A percentile compares a stretch with the other conserved stretches of the same genome.
Conservation (phyloP, 2,797 vertebrate species). For the Neosalanx taihuensis region DNA sequence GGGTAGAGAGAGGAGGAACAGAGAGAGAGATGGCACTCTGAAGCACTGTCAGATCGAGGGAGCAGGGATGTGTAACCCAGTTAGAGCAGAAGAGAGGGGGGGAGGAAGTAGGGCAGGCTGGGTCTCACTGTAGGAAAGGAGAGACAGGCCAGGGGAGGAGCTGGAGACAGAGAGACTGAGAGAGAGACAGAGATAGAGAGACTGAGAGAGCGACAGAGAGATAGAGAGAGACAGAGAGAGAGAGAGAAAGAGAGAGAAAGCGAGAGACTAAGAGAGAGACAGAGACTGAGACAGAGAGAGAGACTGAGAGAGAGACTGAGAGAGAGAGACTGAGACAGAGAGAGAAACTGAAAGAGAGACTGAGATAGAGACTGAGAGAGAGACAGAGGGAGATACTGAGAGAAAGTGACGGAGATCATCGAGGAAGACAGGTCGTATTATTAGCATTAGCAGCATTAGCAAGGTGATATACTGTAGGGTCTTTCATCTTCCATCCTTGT, state of each 20-base stretch:
- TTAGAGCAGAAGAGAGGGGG: constrained; percentile 19
- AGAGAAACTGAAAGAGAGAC: constrained; percentile 12
- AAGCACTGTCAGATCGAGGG: not conserved
- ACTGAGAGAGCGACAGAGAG: too few species aligned
- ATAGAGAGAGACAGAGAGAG: constrained; percentile 15
- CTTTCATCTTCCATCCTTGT: not conserved
- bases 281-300: not conserved
- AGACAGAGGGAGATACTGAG: not conserved
- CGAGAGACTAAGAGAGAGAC: constrained; percentile 7
- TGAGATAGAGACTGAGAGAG: not conserved
- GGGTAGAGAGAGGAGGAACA: constrained; percentile 13
- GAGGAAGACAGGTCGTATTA: constrained; percentile 23
- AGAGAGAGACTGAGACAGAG: not conserved
- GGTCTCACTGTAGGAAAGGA: constrained; percentile 10
- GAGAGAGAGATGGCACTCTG: constrained; percentile 16
- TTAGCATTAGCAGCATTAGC: constrained; percentile 42
- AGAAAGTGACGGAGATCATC: not conserved
- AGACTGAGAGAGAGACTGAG: not conserved
- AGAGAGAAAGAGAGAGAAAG: not conserved
- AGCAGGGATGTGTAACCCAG: constrained; percentile 17
- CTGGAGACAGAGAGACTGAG: not conserved
- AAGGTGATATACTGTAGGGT: not conserved
- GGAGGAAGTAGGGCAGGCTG: constrained; percentile 28
- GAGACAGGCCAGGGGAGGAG: not conserved
- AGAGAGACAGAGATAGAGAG: not conserved